Conservation (phyloP, 2,888 invertebrate genomes). For the Apantesis nais region DNA sequence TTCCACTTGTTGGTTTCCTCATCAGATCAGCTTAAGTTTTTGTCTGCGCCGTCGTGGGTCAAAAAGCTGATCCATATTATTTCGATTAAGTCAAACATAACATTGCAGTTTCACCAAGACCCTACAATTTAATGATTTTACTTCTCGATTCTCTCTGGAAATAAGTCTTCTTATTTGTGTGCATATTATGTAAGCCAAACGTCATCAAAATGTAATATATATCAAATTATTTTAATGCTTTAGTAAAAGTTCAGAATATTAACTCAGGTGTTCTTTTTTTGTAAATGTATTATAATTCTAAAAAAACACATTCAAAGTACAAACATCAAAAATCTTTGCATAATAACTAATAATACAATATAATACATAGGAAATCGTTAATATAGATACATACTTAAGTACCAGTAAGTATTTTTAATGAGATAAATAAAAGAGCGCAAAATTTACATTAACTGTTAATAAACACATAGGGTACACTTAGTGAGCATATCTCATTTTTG, state of each 20-base stretch:
- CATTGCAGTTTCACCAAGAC: neutral
- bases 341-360: neutral
- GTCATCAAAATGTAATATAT: neutral
- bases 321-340: neutral
- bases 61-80: neutral
- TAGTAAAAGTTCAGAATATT: neutral
- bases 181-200: neutral
- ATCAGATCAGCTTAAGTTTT: too few relatives aligned
- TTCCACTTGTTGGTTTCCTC: too few relatives aligned
- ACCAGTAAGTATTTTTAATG: neutral
- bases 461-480: neutral
- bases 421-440: neutral
- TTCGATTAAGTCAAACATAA: neutral
- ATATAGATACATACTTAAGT: neutral
- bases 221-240: neutral
- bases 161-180: neutral
- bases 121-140: neutral
- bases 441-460: neutral
- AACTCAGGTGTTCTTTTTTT: neutral
- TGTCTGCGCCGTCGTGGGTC: too few relatives aligned
- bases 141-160: neutral
- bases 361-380: neutral
- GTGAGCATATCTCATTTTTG: slow-evolving; percentile 2
- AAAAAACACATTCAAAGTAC: neutral
- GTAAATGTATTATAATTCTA: neutral